phyloP scores from a whole-genome alignment of 1,140 invertebrate species.

The Drosophila insularis region DNA sequence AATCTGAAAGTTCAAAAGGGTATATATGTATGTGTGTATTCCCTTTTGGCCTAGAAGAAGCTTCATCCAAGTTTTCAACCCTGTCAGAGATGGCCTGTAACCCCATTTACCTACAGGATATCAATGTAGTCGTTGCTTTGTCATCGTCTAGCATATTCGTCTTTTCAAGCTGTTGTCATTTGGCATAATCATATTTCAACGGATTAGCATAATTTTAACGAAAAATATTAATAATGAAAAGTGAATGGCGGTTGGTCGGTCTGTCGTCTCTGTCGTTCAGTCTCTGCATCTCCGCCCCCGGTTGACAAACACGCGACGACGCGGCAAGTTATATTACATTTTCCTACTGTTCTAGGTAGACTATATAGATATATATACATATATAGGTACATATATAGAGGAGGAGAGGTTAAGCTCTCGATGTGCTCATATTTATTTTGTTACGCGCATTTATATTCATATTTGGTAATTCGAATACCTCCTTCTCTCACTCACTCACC shows the following conservation, averaged over 20 bases:
- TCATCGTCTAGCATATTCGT: background rate
- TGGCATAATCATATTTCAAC: slow-evolving; percentile 81
- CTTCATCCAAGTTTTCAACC: background rate
- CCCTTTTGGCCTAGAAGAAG: no score
- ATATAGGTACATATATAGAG: background rate
- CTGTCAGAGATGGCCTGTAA: no score
- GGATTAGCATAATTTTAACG: slow-evolving; percentile 79
- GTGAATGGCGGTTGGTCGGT: slow-evolving; percentile 63
- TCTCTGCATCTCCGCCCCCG: slow-evolving; percentile 10
- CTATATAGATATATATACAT: background rate
- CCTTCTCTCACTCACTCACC: slow-evolving; percentile 36
- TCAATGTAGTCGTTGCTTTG: background rate
- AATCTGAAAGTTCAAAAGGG: no score
- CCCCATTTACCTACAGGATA: background rate
- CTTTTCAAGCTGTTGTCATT: slow-evolving; percentile 72
- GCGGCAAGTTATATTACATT: slow-evolving; percentile 61
- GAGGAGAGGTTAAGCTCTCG: slow-evolving; percentile 26
- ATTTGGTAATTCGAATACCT: slow-evolving; percentile 54
- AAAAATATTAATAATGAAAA: slow-evolving; percentile 80
- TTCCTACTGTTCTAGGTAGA: slow-evolving; percentile 58
- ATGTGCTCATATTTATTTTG: slow-evolving; percentile 38
- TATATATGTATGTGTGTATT: no score
- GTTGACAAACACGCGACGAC: slow-evolving; percentile 38
- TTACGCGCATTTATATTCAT: slow-evolving; percentile 71
- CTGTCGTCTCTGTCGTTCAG: background rate